Evolutionary conservation across 2,888 invertebrate species (phyloP).

Genomic region (Eurois occulta): DNA sequence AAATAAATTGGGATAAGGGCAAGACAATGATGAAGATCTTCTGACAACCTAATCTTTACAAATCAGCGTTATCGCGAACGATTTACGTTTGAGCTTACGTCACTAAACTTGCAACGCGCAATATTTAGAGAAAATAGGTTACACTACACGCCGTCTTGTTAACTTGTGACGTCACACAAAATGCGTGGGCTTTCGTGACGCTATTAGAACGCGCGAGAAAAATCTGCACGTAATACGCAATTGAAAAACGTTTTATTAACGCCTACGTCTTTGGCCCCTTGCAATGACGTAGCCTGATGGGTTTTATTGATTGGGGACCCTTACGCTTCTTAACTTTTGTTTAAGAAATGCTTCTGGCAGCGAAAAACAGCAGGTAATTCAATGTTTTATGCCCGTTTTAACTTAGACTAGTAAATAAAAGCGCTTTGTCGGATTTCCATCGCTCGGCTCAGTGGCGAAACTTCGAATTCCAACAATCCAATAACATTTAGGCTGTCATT

Average conservation of each 20-base stretch:
- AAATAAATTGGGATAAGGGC: no score
- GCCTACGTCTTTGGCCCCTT: neutral
- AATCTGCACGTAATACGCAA: neutral
- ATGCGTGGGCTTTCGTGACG: constrained; percentile 11
- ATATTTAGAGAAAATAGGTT: neutral
- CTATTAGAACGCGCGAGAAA: neutral
- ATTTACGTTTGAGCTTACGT: neutral
- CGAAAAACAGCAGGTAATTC: neutral
- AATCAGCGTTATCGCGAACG: constrained; percentile 18
- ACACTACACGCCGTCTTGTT: neutral
- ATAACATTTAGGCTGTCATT: neutral
- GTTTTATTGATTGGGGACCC: neutral
- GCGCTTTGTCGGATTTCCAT: no score
- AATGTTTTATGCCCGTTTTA: neutral
- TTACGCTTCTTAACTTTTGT: neutral
- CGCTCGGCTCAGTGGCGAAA: neutral
- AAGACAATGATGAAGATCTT: no score
- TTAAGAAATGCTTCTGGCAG: neutral
- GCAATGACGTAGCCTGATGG: neutral
- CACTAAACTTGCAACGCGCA: neutral
- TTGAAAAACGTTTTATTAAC: neutral
- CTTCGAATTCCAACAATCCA: neutral
- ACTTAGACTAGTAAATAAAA: neutral
- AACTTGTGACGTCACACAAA: constrained; percentile 14
- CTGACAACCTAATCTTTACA: no score